A percentile compares a stretch with the other conserved stretches of the same genome.
Conservation (phyloP, 2,113 vertebrate species). For the Elachura formosa region DNA sequence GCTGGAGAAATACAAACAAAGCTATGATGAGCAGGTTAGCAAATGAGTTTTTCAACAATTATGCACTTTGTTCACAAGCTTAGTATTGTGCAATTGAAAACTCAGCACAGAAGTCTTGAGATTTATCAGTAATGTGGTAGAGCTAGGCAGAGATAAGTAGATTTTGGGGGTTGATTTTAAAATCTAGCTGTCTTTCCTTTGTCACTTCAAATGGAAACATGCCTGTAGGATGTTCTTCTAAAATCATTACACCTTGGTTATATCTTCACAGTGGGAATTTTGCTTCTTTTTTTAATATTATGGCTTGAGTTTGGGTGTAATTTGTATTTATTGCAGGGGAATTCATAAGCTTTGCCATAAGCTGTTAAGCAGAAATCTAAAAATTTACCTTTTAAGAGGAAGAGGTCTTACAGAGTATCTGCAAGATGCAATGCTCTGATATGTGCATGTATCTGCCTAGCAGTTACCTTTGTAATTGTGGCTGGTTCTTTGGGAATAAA, state of each 20-base stretch:
- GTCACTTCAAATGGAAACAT: neutral
- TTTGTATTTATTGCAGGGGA: neutral
- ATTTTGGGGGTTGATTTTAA: neutral
- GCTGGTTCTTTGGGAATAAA: neutral
- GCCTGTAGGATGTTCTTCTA: neutral
- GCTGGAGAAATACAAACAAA: conserved; percentile 81
- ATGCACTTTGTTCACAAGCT: accelerated
- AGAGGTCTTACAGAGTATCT: neutral
- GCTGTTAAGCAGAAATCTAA: neutral
- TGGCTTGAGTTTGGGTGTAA: neutral
- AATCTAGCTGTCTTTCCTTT: neutral
- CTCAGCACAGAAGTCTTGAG: neutral
- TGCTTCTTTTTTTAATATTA: neutral
- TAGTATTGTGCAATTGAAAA: neutral
- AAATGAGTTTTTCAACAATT: neutral
- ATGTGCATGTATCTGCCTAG: neutral
- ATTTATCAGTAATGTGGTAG: neutral
- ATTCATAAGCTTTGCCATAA: neutral
- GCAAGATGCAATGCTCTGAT: neutral
- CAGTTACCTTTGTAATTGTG: neutral
- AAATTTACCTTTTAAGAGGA: neutral
- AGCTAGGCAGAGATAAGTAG: neutral
- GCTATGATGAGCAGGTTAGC: conserved; percentile 83
- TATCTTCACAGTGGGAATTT: neutral
- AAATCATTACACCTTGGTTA: neutral